phyloP scores from a whole-genome alignment of 37 sponge, comb jelly and placozoan genomes.

The Oscarella lobularis region DNA sequence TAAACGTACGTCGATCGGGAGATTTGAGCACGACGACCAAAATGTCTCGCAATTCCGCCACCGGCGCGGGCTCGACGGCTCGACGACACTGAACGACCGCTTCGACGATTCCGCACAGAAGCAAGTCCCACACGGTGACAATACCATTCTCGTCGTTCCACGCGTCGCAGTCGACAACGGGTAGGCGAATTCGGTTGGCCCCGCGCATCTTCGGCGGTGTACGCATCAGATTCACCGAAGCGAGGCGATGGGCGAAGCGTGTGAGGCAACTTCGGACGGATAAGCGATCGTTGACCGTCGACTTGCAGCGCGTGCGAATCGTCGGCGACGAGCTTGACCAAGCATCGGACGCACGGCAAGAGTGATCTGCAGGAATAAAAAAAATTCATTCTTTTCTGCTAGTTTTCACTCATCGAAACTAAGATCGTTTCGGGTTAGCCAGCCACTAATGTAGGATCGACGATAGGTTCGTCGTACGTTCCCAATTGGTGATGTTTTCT shows the following conservation, averaged over 20 bases:
- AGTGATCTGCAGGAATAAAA: too few species aligned
- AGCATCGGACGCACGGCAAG: not conserved
- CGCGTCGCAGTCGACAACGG: not conserved
- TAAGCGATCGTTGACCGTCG: not conserved
- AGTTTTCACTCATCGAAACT: too few species aligned
- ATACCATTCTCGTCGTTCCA: not conserved
- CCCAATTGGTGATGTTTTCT: too few species aligned
- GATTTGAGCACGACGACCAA: too few species aligned
- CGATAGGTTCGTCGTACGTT: too few species aligned
- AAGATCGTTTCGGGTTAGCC: too few species aligned
- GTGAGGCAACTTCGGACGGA: not conserved
- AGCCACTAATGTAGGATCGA: too few species aligned
- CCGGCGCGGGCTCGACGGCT: too few species aligned
- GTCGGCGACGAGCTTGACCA: not conserved
- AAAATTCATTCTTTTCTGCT: too few species aligned
- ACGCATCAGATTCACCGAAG: not conserved
- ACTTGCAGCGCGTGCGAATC: not conserved
- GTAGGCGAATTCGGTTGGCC: not conserved
- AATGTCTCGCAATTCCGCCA: too few species aligned
- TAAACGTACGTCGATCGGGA: too few species aligned
- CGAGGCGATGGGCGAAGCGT: not conserved
- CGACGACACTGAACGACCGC: not conserved
- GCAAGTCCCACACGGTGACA: not conserved
- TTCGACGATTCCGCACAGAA: not conserved
- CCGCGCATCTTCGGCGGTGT: not conserved